Conservation (phyloP, 2,113 vertebrate genomes). For the Probosciger aterrimus region DNA sequence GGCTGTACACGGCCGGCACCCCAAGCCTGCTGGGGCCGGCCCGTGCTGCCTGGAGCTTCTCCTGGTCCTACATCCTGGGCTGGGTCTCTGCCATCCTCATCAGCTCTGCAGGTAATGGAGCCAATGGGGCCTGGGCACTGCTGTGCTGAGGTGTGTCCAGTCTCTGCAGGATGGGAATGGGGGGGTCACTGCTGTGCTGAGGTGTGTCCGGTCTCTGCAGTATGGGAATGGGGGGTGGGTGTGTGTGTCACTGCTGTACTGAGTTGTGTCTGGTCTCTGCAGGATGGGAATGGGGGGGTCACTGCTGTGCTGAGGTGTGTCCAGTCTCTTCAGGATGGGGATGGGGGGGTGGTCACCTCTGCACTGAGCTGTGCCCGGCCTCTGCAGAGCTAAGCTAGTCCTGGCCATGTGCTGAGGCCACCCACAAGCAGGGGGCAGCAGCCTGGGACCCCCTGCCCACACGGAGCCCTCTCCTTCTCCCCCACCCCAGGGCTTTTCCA, state of each 20-base stretch:
- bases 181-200: background rate
- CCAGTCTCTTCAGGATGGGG: too few species aligned
- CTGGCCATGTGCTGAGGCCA: fast-evolving
- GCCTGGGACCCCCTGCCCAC: background rate
- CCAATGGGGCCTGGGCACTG: fast-evolving
- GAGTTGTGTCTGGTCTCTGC: too few species aligned
- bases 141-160: background rate
- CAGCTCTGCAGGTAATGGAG: conserved; percentile 70
- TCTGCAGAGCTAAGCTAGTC: too few species aligned
- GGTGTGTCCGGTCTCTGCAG: background rate
- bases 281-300: too few species aligned
- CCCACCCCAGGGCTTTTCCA: conserved; percentile 9
- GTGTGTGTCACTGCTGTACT: background rate
- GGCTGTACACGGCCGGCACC: conserved; percentile 79
- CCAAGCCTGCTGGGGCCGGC: conserved; percentile 80
- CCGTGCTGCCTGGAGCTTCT: conserved; percentile 80
- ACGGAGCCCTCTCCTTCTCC: too few species aligned
- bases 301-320: too few species aligned
- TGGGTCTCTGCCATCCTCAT: conserved; percentile 79
- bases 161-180: background rate
- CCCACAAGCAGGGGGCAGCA: background rate
- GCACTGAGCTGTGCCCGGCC: too few species aligned
- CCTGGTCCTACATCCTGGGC: conserved; percentile 84
- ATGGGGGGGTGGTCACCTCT: too few species aligned
- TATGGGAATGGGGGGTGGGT: too few species aligned